Base-by-base conservation (phyloP, 2,113 vertebrate genomes). In the Coryphaenoides rupestris region DNA sequence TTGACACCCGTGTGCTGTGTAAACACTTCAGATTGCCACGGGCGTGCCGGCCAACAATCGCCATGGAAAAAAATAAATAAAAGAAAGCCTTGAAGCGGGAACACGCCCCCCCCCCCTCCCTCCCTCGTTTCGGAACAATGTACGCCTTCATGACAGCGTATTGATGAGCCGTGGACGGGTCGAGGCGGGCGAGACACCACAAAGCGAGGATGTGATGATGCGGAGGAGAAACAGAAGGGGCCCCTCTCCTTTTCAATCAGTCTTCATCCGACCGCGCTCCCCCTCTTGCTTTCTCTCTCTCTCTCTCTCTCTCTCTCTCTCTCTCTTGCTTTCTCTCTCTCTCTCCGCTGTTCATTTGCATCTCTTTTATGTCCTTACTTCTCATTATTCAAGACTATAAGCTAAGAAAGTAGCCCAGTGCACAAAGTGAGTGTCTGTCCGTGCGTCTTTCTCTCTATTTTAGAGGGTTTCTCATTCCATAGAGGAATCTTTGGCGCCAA, bases 281-380 rank as follows among this genome's bases (percentile, higher is more conserved):
- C 70, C 74, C 72, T 68, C 78, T 63, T 64, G 62, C 73, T n/a
- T 57, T 55, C 28, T n/a, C 55, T n/a, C 56, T 70, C 73, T 76
- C 75, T 55, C 62, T 77, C 59, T 77, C 65, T 16, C 58, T 65
- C 33, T 0, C 69, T 77, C 76, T 33, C 78, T 79, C 70, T 75
- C 72, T 69, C 79, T 65, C 66, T 63, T 72, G 17, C 57, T 46
- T 22, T 19, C 33, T 19, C 56, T 72, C 73, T 77, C 75, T 55
- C 62, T 77, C 56, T 77, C 65, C 17, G 55, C 63, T 33, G 0
- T 68, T 77, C 76, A 84, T 85, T 86, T 83, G 77, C 83, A 86
- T 84, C 68, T 74, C 82, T 87, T 87, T 89, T 83, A 88, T 83
- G 81, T 84, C 71, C 61, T 69, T 16, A 58, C 58, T 74, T 72